Evolutionary conservation across 1,140 invertebrate species (phyloP).

Genomic region (Pseudomyrmex sp.): DNA sequence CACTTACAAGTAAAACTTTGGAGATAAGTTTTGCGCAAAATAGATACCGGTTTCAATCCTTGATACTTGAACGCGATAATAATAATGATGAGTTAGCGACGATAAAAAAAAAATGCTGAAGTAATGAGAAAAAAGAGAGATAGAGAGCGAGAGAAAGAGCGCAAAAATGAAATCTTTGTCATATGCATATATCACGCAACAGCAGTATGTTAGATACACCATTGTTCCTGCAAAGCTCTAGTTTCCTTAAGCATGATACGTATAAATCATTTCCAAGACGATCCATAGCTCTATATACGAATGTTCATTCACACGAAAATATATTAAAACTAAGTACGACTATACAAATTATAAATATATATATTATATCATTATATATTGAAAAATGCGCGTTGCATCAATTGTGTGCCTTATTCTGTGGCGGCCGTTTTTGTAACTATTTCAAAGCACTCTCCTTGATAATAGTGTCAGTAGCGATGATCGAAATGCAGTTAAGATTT

Average conservation of each 20-base stretch:
- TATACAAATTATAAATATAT: slow-evolving; percentile 34
- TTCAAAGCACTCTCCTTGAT: slow-evolving; percentile 73
- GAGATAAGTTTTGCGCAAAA: too few species aligned
- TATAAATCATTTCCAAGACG: slow-evolving; percentile 67
- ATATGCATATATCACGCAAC: slow-evolving; percentile 63
- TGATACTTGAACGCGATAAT: neutral
- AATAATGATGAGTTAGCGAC: slow-evolving; percentile 38
- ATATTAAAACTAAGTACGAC: slow-evolving; percentile 70
- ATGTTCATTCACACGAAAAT: slow-evolving; percentile 64
- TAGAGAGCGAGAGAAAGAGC: too few species aligned
- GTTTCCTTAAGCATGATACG: slow-evolving; percentile 67
- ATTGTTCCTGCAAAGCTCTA: slow-evolving; percentile 74
- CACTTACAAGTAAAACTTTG: too few species aligned
- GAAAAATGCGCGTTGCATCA: slow-evolving; percentile 83
- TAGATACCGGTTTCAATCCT: too few species aligned
- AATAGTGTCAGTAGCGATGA: slow-evolving; percentile 42
- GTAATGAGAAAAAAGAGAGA: neutral
- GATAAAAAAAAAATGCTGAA: slow-evolving; percentile 25
- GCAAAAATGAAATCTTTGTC: slow-evolving; percentile 36
- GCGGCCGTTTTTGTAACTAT: slow-evolving; percentile 84
- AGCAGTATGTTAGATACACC: slow-evolving; percentile 69
- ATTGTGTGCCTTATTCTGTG: slow-evolving; percentile 85
- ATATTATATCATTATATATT: slow-evolving; percentile 74
- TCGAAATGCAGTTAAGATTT: slow-evolving; percentile 50
- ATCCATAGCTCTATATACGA: slow-evolving; percentile 58